phyloP scores from a whole-genome alignment of 2,797 vertebrate genomes.

The Tiaroga cobitis region DNA sequence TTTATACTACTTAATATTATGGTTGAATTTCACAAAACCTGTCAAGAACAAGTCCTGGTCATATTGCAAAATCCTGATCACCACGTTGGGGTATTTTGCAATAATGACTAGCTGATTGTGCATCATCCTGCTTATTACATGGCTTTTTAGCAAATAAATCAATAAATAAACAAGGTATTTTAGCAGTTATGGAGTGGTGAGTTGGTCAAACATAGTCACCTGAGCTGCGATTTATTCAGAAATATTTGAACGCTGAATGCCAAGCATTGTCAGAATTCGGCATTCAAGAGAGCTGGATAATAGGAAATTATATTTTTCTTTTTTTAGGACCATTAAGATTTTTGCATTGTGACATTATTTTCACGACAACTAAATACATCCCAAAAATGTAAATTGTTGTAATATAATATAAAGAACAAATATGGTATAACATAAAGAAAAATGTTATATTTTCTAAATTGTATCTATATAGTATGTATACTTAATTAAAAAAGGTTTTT shows the following conservation, averaged over 20 bases:
- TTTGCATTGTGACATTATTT: neutral
- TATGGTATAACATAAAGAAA: neutral
- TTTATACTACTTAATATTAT: neutral
- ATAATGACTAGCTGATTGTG: neutral
- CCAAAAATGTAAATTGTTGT: neutral
- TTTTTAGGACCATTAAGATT: neutral
- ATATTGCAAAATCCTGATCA: neutral
- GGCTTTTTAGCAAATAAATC: neutral
- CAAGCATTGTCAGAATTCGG: neutral
- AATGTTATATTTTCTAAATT: neutral
- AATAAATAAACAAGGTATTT: neutral
- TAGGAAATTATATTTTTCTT: neutral
- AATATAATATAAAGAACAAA: neutral
- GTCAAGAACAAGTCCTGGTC: neutral
- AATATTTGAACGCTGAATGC: neutral
- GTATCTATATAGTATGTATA: neutral
- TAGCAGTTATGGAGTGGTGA: neutral
- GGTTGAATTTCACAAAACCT: neutral
- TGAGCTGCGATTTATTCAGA: neutral
- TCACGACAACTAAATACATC: neutral
- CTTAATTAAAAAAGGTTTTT: neutral
- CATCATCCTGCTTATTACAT: neutral
- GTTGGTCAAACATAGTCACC: neutral
- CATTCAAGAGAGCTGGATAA: neutral
- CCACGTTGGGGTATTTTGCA: neutral